Conservation (phyloP, 1,140 invertebrate genomes). For the Calycopis cecrops region DNA sequence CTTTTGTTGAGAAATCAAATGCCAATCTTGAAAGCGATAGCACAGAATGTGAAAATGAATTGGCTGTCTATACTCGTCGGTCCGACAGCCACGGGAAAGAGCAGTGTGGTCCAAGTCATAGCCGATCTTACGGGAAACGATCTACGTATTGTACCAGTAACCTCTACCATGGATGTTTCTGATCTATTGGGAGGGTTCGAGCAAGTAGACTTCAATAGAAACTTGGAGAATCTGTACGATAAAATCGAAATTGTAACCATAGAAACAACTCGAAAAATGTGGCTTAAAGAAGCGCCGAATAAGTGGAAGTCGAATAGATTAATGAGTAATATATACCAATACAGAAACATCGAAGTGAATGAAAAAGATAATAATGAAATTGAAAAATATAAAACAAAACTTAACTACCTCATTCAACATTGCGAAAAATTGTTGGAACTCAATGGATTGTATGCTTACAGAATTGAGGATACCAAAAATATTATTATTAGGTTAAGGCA, state of each 20-base stretch:
- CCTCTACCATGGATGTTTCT: slow-evolving; percentile 95
- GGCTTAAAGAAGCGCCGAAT: slow-evolving; percentile 34
- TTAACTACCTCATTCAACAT: slow-evolving; percentile 60
- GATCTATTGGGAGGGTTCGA: slow-evolving; percentile 97
- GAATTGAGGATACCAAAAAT: slow-evolving; percentile 33
- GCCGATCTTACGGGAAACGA: slow-evolving; percentile 84
- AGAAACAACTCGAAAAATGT: slow-evolving; percentile 42
- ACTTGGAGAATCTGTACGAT: slow-evolving; percentile 56
- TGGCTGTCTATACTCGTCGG: slow-evolving; percentile 96
- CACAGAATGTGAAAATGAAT: slow-evolving; percentile 90
- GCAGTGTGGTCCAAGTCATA: slow-evolving; percentile 84
- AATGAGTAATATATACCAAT: slow-evolving; percentile 44
- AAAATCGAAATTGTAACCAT: slow-evolving; percentile 54
- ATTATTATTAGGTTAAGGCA: slow-evolving; percentile 36
- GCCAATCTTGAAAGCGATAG: slow-evolving; percentile 81
- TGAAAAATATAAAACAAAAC: slow-evolving; percentile 73
- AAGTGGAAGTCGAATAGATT: slow-evolving; percentile 43
- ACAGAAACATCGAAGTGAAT: slow-evolving; percentile 33
- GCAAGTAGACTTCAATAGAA: slow-evolving; percentile 83
- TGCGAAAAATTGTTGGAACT: slow-evolving; percentile 44
- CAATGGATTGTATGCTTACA: slow-evolving; percentile 23
- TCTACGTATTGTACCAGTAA: slow-evolving; percentile 88
- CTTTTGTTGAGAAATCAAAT: slow-evolving; percentile 82
- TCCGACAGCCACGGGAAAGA: slow-evolving; percentile 87
- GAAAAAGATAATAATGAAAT: slow-evolving; percentile 69